A percentile compares a stretch with the other conserved stretches of the same genome.
Conservation (phyloP, 2,888 invertebrate genomes). For the Parnassius smintheus region DNA sequence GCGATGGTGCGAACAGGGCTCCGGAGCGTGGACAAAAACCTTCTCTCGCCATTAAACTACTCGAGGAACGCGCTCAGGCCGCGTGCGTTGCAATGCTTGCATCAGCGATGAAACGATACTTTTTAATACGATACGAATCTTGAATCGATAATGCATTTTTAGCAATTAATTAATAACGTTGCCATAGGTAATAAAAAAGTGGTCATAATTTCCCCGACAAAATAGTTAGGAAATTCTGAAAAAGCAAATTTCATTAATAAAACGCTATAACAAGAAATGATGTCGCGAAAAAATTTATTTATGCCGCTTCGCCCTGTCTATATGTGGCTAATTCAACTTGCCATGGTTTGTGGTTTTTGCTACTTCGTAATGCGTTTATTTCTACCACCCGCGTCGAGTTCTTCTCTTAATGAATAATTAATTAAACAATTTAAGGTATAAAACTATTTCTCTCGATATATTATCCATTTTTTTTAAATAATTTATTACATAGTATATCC, state of each 20-base stretch:
- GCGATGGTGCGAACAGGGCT: constrained; percentile 65
- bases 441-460: constrained; percentile 33
- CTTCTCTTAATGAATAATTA: constrained; percentile 42
- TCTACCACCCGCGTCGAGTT: constrained; percentile 43
- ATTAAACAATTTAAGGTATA: constrained; percentile 38
- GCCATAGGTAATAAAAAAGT: constrained; percentile 43
- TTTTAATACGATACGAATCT: constrained; percentile 47
- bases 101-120: constrained; percentile 40
- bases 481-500: constrained; percentile 17
- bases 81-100: constrained; percentile 34
- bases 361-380: constrained; percentile 36
- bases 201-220: constrained; percentile 18
- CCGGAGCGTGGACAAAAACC: constrained; percentile 68
- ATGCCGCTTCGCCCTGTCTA: constrained; percentile 32
- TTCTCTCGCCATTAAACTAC: constrained; percentile 36
- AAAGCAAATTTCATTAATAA: constrained; percentile 20
- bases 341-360: constrained; percentile 34
- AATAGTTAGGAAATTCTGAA: constrained; percentile 15
- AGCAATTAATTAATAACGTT: constrained; percentile 56
- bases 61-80: constrained; percentile 32
- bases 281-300: constrained; percentile 35
- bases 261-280: constrained; percentile 24
- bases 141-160: constrained; percentile 45
- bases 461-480: constrained; percentile 19
- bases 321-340: constrained; percentile 37